These are phyloP conservation scores for Ormyrus nitidulus DNA, from an alignment of 2,888 invertebrate species.

Conservation along the genomic window DNA sequence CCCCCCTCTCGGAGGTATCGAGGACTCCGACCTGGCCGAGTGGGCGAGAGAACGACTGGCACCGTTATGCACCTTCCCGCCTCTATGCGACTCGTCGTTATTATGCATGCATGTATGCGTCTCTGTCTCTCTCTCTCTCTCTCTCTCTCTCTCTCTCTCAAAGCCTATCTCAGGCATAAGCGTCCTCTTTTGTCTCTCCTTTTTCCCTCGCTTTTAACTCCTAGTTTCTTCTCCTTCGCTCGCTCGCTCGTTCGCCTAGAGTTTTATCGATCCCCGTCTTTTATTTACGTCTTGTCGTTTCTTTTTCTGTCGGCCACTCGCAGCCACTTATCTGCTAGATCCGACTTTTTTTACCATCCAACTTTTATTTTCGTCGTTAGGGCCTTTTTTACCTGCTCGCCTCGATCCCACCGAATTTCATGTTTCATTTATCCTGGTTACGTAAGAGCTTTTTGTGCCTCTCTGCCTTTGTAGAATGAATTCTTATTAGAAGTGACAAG, in stretches of 20 bases:
- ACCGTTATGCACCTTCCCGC: conserved; percentile 41
- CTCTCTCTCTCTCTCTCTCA: no score
- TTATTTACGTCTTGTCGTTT: conserved; percentile 20
- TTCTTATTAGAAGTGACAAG: no score
- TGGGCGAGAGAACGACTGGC: conserved; percentile 36
- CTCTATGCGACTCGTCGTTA: conserved; percentile 8
- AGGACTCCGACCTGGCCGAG: conserved; percentile 43
- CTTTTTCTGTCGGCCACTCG: neutral
- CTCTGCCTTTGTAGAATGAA: no score
- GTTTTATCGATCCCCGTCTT: conserved; percentile 37
- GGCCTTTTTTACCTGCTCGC: no score
- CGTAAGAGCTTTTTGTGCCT: no score
- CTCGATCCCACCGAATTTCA: no score
- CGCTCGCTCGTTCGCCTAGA: conserved; percentile 8
- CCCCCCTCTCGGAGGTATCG: neutral
- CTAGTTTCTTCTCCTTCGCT: conserved; percentile 4
- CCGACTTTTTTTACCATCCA: neutral
- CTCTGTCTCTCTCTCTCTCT: neutral
- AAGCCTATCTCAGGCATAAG: no score
- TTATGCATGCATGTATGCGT: conserved; percentile 17
- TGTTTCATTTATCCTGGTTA: no score
- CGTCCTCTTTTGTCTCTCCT: neutral
- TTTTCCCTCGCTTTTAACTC: neutral
- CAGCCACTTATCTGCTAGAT: conserved; percentile 8
- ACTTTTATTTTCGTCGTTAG: no score